Evolutionary conservation across 2,797 vertebrate species (phyloP), one percentile per base, ranked within the genome.

Genomic region (Myioborus miniatus): DNA sequence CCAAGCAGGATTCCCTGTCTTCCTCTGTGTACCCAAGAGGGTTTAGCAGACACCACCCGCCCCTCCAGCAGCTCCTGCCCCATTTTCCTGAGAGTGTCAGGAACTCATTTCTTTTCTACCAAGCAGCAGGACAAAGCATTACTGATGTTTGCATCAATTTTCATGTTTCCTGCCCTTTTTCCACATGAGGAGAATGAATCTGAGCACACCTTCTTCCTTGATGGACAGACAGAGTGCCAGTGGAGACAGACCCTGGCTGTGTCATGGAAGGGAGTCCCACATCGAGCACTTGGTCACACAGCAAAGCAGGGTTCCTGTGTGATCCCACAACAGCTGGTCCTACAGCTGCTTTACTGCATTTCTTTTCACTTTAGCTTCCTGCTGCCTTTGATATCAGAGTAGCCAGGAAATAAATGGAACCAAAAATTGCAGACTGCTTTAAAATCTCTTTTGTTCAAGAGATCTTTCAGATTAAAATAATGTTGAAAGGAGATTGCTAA

Each of bases 351-450:
- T 84, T 80, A 44, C 56, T 20, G 16, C 11, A 32, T 70, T 95
- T 64, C 41, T 12, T 65, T 52, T 30, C 14, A 9, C 39, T 86
- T 93, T 43, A 63, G 12, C 43, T 75, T 83, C 5, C 1, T 30
- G 43, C 43, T 77, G 43, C 67, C 81, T 89, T 90, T 92, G 89
- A 27, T 90, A 55, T 59, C 43, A 65, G 39, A 94, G 62, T 34
- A 91, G 29, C 32, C n/a, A 18, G 47, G 46, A 94, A 91, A 94
- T 83, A 85, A 94, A 89, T 27, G 39, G 68, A 93, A 93, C 19
- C n/a, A 75, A 62, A 92, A 14, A 84, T 14, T 81, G n/a, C 49
- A 85, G 37, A 69, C 39, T 53, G 23, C 34, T 84, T 90, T 87
- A 81, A 90, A 82, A 65, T 52, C 23, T 55, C 49, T 70, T 93